A percentile compares a stretch with the other conserved stretches of the same genome.
Conservation (phyloP, 2,797 vertebrate genomes). For the Chelidonichthys spinosus region DNA sequence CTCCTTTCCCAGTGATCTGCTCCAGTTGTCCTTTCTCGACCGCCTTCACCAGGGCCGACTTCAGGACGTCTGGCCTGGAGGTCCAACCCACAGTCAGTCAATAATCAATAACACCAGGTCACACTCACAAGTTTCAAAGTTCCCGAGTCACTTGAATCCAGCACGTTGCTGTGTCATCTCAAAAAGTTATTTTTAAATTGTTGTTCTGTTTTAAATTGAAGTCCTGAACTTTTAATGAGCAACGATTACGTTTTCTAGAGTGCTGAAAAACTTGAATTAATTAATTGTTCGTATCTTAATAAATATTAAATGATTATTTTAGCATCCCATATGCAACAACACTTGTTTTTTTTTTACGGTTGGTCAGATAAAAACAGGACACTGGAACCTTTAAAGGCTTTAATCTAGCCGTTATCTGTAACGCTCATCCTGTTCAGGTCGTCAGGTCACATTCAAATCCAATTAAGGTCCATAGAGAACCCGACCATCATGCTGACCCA, state of each 20-base stretch:
- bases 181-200: too few relatives aligned
- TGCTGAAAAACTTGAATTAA: not conserved
- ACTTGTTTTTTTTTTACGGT: too few relatives aligned
- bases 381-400: not conserved
- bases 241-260: not conserved
- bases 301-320: too few relatives aligned
- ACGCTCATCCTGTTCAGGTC: too few relatives aligned
- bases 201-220: not conserved
- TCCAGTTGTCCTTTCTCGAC: conserved; percentile 96
- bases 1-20: conserved; percentile 98
- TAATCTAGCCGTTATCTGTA: too few relatives aligned
- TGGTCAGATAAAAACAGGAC: not conserved
- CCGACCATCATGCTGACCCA: too few relatives aligned
- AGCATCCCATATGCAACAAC: not conserved
- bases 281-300: too few relatives aligned
- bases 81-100: conserved; percentile 3
- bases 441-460: too few relatives aligned
- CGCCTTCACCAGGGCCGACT: conserved; percentile 92
- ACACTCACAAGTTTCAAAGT: not conserved
- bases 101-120: not conserved
- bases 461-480: too few relatives aligned
- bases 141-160: not conserved
- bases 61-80: conserved; percentile 93
- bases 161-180: not conserved
- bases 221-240: not conserved